Conservation (phyloP, 1,140 invertebrate genomes). For the Chrysomallon squamiferum region DNA sequence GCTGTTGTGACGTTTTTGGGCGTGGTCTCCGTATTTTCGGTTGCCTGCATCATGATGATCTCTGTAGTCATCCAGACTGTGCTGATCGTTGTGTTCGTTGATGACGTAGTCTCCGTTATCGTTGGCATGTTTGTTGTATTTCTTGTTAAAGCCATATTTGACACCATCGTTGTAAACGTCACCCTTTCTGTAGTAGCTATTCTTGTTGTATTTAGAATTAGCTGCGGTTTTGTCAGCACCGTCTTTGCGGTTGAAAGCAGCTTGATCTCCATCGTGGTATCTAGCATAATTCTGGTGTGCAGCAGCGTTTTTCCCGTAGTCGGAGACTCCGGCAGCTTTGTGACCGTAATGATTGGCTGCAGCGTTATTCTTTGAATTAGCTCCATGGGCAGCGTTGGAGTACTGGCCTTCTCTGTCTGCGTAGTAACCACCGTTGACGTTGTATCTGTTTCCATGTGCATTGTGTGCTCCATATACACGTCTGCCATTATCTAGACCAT, state of each 20-base stretch:
- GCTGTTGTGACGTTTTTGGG: neutral
- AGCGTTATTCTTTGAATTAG: neutral
- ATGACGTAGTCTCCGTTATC: slow-evolving; percentile 2
- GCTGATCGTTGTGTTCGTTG: neutral
- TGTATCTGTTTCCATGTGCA: neutral
- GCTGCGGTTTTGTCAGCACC: neutral
- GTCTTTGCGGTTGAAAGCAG: neutral
- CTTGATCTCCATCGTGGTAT: neutral
- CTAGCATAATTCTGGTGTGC: neutral
- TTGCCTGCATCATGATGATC: neutral
- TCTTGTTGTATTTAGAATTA: neutral
- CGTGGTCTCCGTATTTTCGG: neutral
- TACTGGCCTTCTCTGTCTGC: neutral
- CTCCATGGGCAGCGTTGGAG: neutral
- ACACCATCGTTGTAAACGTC: neutral
- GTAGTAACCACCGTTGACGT: neutral
- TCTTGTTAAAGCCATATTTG: slow-evolving; percentile 10
- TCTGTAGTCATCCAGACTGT: slow-evolving; percentile 9
- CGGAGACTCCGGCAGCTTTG: neutral
- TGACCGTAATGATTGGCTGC: neutral
- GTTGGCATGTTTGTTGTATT: slow-evolving; percentile 11
- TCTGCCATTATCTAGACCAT: neutral
- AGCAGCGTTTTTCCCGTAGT: neutral
- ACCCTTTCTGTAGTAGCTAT: slow-evolving; percentile 5
- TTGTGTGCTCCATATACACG: neutral